Base-by-base conservation (phyloP, 1,140 invertebrate genomes). In the Cotesia typhae region DNA sequence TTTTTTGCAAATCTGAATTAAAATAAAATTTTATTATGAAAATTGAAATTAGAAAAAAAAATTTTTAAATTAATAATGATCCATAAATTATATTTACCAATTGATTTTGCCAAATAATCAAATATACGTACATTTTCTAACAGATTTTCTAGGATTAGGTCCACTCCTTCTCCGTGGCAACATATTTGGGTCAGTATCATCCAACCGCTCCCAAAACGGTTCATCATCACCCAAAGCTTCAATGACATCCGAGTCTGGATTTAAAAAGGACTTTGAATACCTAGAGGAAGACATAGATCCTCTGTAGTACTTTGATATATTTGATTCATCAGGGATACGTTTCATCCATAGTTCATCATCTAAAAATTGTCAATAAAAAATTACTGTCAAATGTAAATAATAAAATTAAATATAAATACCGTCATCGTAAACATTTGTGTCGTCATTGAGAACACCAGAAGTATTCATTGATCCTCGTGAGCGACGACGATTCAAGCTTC, bases 381-480 rank as follows among this genome's bases (percentile, higher is more conserved):
- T n/a, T 17, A 14, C 10, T 17, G n/a, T 5, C 7, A 28, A 60
- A 35, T 60, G 1, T 10, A 12, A 38, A 65, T 65, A 38, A 67
- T 20, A 14, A 3, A 69, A 36, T 60, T 17, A 51, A 51, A 65
- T 41, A n/a, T 47, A 41, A 7, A 37, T 20, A 69, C 67, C 59
- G 20, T 60, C 60, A 35, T 73, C 51, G 36, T 38, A n/a, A 7
- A 55, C 17, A 35, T 73, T 69, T 0, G 72, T 65, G 35, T 73
- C 53, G 17, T 70, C 28, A 73, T 66, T n/a, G 3, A 73, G 67
- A 37, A 67, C n/a, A 20, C 57, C 72, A 55, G 67, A 63, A 12
- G 6, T 7, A 52, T 73, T 70, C 9, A 70, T 0, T 36, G 72
- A 73, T 66, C 57, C 70, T 35, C 67, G 28, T n/a, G 67, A 73